Percentiles rank a stretch among this genome's conserved stretches.
Evolutionary conservation across 2,888 invertebrate species (phyloP).

Genomic region (Eueremaeus valkanovi): DNA sequence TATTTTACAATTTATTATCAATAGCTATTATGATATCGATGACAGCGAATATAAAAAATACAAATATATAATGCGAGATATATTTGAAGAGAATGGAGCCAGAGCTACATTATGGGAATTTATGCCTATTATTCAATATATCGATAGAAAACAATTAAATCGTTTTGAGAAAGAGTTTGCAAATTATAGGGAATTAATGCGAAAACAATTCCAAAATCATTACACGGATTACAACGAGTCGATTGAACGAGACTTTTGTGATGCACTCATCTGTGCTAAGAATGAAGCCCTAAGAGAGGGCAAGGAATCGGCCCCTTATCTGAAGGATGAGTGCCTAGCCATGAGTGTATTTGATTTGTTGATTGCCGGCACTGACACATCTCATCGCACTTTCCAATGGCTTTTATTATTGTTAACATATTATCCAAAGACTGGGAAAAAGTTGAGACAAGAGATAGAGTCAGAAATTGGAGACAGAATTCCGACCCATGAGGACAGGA

Average conservation of each 20-base stretch:
- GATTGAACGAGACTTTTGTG: neutral
- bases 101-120: neutral
- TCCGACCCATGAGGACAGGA: neutral
- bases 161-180: neutral
- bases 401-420: neutral
- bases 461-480: neutral
- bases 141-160: neutral
- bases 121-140: neutral
- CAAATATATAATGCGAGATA: neutral
- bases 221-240: neutral
- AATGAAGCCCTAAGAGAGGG: neutral
- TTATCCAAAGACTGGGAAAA: neutral
- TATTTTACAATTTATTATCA: neutral
- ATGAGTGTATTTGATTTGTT: slow-evolving; percentile 19
- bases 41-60: neutral
- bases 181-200: neutral
- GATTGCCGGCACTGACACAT: slow-evolving; percentile 31
- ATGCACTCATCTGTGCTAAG: neutral
- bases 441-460: slow-evolving; percentile 15
- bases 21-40: neutral
- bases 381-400: slow-evolving; percentile 21
- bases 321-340: neutral
- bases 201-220: neutral
- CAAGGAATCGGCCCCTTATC: neutral
- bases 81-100: neutral